phyloP scores from a whole-genome alignment of 2,888 invertebrate species.

The Nemotelus pantherinus region DNA sequence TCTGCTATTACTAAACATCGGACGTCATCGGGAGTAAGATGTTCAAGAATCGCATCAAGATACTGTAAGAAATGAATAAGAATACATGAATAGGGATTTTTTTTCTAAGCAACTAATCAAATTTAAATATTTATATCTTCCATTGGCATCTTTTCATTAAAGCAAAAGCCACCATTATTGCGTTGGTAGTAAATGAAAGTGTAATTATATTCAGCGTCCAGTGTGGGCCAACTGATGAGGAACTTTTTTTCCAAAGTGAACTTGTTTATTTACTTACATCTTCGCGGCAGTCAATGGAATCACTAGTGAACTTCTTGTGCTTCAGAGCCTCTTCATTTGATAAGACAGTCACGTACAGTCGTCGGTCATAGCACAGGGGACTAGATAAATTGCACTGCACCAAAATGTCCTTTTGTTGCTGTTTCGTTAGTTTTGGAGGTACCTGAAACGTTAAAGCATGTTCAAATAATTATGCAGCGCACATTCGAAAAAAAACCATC shows the following conservation, averaged over 20 bases:
- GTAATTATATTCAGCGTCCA: too few species aligned
- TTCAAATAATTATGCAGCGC: background rate
- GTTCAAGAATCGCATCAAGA: constrained; percentile 80
- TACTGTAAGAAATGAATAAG: constrained; percentile 68
- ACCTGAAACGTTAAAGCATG: constrained; percentile 54
- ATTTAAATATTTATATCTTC: too few species aligned
- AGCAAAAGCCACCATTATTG: too few species aligned
- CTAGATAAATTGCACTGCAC: constrained; percentile 63
- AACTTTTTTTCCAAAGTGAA: background rate
- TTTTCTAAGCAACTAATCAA: too few species aligned
- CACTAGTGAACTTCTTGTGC: constrained; percentile 62
- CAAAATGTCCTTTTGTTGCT: constrained; percentile 61
- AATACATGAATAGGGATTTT: background rate
- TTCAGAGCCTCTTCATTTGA: constrained; percentile 76
- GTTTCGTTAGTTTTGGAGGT: constrained; percentile 62
- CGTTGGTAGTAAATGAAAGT: too few species aligned
- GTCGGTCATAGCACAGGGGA: constrained; percentile 73
- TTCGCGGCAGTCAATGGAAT: constrained; percentile 60
- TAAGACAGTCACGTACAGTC: constrained; percentile 74
- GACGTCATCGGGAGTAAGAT: constrained; percentile 89
- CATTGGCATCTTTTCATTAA: too few species aligned
- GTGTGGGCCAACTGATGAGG: background rate
- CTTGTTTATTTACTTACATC: constrained; percentile 54
- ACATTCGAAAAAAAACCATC: constrained; percentile 57
- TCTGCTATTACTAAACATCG: constrained; percentile 85